Evolutionary conservation across 1,140 invertebrate species (phyloP).

Genomic region (Drosophila sp.): DNA sequence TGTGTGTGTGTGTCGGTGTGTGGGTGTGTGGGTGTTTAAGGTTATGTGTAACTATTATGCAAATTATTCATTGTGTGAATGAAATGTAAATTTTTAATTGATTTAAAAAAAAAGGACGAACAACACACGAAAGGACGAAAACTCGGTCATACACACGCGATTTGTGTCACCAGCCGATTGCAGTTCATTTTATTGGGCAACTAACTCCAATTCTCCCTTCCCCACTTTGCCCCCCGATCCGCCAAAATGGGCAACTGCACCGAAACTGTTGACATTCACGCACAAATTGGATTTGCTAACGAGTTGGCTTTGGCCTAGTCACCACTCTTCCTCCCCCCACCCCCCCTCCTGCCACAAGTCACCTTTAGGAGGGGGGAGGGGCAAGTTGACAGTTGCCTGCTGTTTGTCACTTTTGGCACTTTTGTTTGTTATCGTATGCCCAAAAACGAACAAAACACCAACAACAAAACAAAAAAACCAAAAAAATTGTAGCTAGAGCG

Average conservation of each 20-base stretch:
- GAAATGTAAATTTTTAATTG: constrained; percentile 80
- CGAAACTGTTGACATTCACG: constrained; percentile 77
- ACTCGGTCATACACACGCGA: constrained; percentile 66
- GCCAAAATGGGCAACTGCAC: constrained; percentile 41
- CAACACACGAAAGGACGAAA: constrained; percentile 15
- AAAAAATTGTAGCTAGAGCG: not conserved
- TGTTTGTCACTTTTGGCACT: constrained; percentile 80
- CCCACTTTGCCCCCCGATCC: no score
- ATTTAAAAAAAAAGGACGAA: constrained; percentile 44
- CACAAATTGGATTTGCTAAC: constrained; percentile 80
- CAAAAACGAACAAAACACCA: constrained; percentile 26
- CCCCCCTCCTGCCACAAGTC: not conserved
- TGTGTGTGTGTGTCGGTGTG: constrained; percentile 15
- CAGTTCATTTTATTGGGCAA: constrained; percentile 23
- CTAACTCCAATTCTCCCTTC: constrained; percentile 23
- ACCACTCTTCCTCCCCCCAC: not conserved
- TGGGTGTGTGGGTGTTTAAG: constrained; percentile 15
- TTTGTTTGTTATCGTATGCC: constrained; percentile 72
- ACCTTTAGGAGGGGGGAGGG: not conserved
- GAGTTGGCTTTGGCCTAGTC: constrained; percentile 47
- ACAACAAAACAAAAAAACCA: constrained; percentile 22
- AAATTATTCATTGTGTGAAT: constrained; percentile 78
- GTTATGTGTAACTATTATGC: constrained; percentile 58
- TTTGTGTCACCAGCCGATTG: constrained; percentile 24
- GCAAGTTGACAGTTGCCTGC: constrained; percentile 66